Evolutionary conservation across 37 sponge, comb jelly and placozoan genomes (phyloP), one percentile per base, ranked within the genome.

Genomic region (Bolinopsis microptera): DNA sequence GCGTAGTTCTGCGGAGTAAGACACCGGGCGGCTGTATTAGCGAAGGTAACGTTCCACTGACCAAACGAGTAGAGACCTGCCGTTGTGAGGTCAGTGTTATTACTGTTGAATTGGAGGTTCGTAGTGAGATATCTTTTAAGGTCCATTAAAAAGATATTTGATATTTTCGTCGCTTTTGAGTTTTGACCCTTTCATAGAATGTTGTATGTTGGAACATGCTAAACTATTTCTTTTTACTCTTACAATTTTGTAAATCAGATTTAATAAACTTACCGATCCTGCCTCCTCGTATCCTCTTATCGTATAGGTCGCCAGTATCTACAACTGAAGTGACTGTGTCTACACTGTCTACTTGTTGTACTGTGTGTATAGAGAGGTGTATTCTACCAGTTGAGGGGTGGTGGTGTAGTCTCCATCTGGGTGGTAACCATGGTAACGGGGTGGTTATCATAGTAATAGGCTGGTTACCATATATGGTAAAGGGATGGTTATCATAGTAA

Each of bases 351-450:
- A 23, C 74, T 18, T 32, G 9, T 0, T 27, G 2, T 16, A 77
- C 80, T 16, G 80, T 77, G 80, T 77, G 80, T 77, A 77, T 77
- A 34, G 80, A 77, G 35, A 77, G 28, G 35, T 32, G 27, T 27
- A 77, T 77, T 3, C 80, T 1, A 16, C 80, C 80, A 34, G 80
- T 77, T 27, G 80, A 77, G 27, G 80, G 80, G 21, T 34, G 80
- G 80, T 77, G 80, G 34, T 33, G 9, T 13, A 77, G 80, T 34
- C 80, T 77, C 80, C 80, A 77, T 18, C 80, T 77, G 80, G n/a
- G n/a, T n/a, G n/a, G n/a, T n/a, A n/a, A n/a, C n/a, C n/a, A n/a
- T n/a, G n/a, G n/a, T n/a, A n/a, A n/a, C n/a, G n/a, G n/a, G n/a
- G n/a, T n/a, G n/a, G n/a, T n/a, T n/a, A n/a, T n/a, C n/a, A n/a